A percentile compares a stretch with the other conserved stretches of the same genome.
Conservation (phyloP, 2,888 invertebrate genomes). For the Drosophila melanocephala region DNA sequence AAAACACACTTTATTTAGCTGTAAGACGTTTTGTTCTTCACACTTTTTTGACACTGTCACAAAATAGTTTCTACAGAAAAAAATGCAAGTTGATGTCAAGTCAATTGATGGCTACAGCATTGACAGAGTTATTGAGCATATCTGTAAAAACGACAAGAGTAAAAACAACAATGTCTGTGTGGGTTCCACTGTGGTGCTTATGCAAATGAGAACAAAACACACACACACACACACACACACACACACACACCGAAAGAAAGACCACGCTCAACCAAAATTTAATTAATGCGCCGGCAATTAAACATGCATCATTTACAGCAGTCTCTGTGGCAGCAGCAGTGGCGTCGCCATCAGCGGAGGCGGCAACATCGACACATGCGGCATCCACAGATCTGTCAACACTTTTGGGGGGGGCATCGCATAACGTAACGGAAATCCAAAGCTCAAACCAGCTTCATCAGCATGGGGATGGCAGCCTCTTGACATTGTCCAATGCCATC, state of each 20-base stretch:
- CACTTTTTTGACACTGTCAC: slow-evolving; percentile 13
- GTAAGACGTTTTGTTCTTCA: slow-evolving; percentile 1
- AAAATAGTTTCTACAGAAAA: slow-evolving; percentile 32
- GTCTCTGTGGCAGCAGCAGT: slow-evolving; percentile 49
- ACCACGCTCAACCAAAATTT: slow-evolving; percentile 67
- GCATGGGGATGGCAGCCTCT: slow-evolving; percentile 33
- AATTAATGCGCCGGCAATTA: slow-evolving; percentile 81
- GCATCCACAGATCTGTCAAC: slow-evolving; percentile 68
- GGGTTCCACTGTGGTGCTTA: slow-evolving; percentile 41
- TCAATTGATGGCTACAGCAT: slow-evolving; percentile 50
- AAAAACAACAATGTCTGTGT: slow-evolving; percentile 50
- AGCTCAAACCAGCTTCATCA: slow-evolving; percentile 9
- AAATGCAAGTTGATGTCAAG: slow-evolving; percentile 43
- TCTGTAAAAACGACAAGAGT: slow-evolving; percentile 28
- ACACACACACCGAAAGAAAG: slow-evolving; percentile 16
- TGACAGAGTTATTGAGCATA: slow-evolving; percentile 65
- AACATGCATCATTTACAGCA: slow-evolving; percentile 82
- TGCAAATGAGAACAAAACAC: slow-evolving; percentile 53
- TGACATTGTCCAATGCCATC: slow-evolving; percentile 76
- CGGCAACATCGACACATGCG: slow-evolving; percentile 66
- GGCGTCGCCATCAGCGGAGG: slow-evolving; percentile 53
- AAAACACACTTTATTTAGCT: not conserved
- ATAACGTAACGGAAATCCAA: slow-evolving; percentile 37
- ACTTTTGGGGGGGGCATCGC: slow-evolving; percentile 30
- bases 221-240: slow-evolving; percentile 22